Conservation (phyloP, 1,140 invertebrate genomes). For the Leptonema lineaticorne region DNA sequence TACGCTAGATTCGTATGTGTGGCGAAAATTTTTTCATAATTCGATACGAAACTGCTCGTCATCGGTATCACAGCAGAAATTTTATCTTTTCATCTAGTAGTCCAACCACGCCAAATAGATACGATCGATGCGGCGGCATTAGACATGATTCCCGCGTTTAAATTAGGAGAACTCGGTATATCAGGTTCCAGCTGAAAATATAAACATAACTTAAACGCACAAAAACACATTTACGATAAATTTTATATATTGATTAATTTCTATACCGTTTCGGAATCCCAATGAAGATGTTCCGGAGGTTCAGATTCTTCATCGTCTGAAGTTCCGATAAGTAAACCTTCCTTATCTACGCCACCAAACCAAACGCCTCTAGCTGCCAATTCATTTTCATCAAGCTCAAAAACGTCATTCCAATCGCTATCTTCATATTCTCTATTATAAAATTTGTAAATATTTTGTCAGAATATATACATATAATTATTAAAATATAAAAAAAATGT, state of each 20-base stretch:
- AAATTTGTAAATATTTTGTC: not conserved
- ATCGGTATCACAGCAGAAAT: not conserved
- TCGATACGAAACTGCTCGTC: no score
- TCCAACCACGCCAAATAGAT: conserved; percentile 67
- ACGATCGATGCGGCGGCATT: conserved; percentile 69
- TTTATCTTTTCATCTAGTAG: conserved; percentile 25
- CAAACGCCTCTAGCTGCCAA: not conserved
- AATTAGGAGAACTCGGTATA: conserved; percentile 45
- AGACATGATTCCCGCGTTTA: conserved; percentile 66
- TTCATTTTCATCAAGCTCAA: conserved; percentile 16
- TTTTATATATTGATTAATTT: conserved; percentile 28
- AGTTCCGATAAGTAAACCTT: not conserved
- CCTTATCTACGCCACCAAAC: conserved; percentile 22
- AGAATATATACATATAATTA: not conserved
- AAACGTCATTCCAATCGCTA: not conserved
- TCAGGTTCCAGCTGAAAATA: conserved; percentile 45
- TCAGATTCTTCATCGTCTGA: conserved; percentile 47
- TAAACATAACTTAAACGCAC: not conserved
- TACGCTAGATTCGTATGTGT: no score
- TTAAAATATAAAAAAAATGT: conserved; percentile 1
- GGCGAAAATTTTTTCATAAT: no score
- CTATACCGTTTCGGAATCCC: conserved; percentile 48
- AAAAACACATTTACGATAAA: not conserved
- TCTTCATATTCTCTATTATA: not conserved
- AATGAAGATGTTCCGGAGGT: conserved; percentile 51